Percentiles rank a stretch among this genome's conserved stretches.
These are phyloP conservation scores for Dascillus cervinus DNA, from an alignment of 2,888 invertebrate species.

Conservation along the genomic window DNA sequence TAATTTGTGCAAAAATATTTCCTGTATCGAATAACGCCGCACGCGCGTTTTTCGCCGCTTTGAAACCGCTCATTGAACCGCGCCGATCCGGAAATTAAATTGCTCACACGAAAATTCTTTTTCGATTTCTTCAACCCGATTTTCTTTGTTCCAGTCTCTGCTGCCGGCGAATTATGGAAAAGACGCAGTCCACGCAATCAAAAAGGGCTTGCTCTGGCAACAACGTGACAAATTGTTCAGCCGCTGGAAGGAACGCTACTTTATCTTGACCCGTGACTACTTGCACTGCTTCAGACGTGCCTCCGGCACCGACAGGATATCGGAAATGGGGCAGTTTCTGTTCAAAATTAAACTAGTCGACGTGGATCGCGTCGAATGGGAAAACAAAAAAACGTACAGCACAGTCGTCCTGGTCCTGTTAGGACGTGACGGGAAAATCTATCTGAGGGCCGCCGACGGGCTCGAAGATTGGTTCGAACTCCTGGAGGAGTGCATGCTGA, in stretches of 20 bases:
- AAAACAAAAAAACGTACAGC: slow-evolving; percentile 56
- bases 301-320: slow-evolving; percentile 49
- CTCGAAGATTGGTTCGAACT: slow-evolving; percentile 60
- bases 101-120: too few species aligned
- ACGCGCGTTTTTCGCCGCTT: too few species aligned
- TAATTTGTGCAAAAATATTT: too few species aligned
- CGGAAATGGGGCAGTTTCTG: slow-evolving; percentile 60
- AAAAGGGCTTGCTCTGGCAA: slow-evolving; percentile 57
- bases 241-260: slow-evolving; percentile 60
- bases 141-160: slow-evolving; percentile 33
- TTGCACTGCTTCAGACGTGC: slow-evolving; percentile 58
- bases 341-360: slow-evolving; percentile 58
- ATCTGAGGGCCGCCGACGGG: slow-evolving; percentile 46
- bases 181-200: slow-evolving; percentile 51
- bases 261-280: slow-evolving; percentile 58
- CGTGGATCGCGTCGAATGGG: slow-evolving; percentile 59
- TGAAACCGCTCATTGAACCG: too few species aligned
- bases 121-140: neutral
- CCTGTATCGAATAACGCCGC: too few species aligned
- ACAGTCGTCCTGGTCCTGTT: slow-evolving; percentile 49
- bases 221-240: slow-evolving; percentile 57
- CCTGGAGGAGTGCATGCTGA: slow-evolving; percentile 56
- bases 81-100: too few species aligned
- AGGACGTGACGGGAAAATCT: slow-evolving; percentile 45
- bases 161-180: slow-evolving; percentile 32